Conservation (phyloP, 2,797 vertebrate species). For the Paramormyrops hopkinsi region DNA sequence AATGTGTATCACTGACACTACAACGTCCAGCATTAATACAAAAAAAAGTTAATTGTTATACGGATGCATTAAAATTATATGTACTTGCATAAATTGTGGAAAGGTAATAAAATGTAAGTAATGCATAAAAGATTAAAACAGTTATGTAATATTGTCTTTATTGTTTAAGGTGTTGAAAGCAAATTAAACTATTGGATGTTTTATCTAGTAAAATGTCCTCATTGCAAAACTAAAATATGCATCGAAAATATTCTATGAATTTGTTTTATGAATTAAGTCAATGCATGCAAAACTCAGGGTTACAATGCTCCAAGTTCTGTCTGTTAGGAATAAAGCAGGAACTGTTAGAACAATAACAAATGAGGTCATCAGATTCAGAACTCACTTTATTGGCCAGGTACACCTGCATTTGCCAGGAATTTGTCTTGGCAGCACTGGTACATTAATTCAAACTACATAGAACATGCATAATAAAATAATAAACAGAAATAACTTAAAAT, state of each 20-base stretch:
- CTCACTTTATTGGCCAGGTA: background rate
- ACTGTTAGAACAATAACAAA: background rate
- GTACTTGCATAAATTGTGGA: slow-evolving; percentile 10
- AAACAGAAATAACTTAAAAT: background rate
- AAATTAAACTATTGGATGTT: background rate
- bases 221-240: background rate
- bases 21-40: background rate
- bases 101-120: background rate
- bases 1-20: background rate
- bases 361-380: background rate
- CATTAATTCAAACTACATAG: background rate
- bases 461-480: background rate
- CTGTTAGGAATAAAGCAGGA: background rate
- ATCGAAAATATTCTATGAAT: background rate
- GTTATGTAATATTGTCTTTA: slow-evolving; percentile 7
- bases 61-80: slow-evolving; percentile 1
- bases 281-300: background rate
- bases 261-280: background rate
- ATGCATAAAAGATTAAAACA: slow-evolving; percentile 5
- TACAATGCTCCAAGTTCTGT: background rate
- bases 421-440: background rate
- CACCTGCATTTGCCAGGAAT: background rate
- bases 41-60: slow-evolving; percentile 4
- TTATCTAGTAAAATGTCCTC: background rate
- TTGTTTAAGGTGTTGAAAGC: background rate